These are phyloP conservation scores for Phalloptychus januarius DNA, from an alignment of 2,797 vertebrate genomes.

Conservation along the genomic window DNA sequence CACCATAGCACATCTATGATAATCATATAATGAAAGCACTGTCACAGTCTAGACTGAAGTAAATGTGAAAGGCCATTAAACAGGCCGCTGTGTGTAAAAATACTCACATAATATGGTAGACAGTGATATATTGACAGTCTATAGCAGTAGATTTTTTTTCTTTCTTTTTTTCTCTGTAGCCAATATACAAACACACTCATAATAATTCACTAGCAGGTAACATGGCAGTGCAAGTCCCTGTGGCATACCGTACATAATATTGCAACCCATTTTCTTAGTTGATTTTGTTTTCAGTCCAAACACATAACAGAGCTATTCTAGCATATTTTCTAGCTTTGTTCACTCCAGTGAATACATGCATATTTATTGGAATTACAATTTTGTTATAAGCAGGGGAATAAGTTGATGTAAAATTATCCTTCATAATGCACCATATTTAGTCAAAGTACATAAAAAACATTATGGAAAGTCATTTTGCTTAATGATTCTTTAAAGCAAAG, in stretches of 20 bases:
- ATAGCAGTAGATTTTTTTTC: constrained; percentile 23
- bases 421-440: background rate
- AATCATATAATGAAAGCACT: constrained; percentile 31
- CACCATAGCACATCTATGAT: constrained; percentile 27
- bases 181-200: constrained; percentile 13
- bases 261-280: constrained; percentile 40
- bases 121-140: constrained; percentile 59
- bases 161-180: background rate
- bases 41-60: constrained; percentile 20
- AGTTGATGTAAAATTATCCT: background rate
- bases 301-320: constrained; percentile 5
- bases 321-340: background rate
- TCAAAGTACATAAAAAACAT: background rate
- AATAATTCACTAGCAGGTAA: constrained; percentile 30
- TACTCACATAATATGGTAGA: constrained; percentile 30
- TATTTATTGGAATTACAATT: background rate
- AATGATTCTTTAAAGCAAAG: background rate
- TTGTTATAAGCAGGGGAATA: background rate
- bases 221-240: constrained; percentile 29
- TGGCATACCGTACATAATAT: constrained; percentile 27
- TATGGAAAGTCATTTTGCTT: background rate
- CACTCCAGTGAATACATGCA: background rate
- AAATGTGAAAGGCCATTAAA: constrained; percentile 36
- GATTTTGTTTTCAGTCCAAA: constrained; percentile 34
- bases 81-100: constrained; percentile 26